Evolutionary conservation across 2,888 invertebrate species (phyloP).

Genomic region (Metopia argyrocephala): DNA sequence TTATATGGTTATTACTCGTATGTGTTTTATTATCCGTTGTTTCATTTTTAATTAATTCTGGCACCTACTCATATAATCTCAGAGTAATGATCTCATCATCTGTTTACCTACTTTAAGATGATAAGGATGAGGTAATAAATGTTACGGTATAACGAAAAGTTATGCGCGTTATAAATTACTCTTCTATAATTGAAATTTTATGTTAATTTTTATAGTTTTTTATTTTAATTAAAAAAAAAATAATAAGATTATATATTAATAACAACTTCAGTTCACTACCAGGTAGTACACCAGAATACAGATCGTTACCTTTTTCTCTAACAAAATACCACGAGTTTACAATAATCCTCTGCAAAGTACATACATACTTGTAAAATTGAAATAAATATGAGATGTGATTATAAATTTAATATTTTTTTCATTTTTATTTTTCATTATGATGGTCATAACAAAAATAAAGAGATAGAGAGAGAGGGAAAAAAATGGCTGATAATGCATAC

Average conservation of each 20-base stretch:
- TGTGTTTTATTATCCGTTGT: too few relatives aligned
- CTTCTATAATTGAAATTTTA: not conserved
- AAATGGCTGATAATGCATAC: not conserved
- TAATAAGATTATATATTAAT: too few relatives aligned
- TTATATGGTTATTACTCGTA: too few relatives aligned
- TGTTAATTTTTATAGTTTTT: too few relatives aligned
- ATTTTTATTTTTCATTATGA: constrained; percentile 11
- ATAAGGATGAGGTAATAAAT: not conserved
- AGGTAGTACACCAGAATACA: too few relatives aligned
- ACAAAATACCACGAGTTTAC: too few relatives aligned
- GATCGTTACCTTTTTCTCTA: too few relatives aligned
- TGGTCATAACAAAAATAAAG: not conserved
- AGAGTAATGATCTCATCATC: not conserved
- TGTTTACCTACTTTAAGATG: not conserved
- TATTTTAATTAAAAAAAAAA: too few relatives aligned
- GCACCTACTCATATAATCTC: not conserved
- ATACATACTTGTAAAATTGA: too few relatives aligned
- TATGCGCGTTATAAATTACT: not conserved
- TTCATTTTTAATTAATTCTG: too few relatives aligned
- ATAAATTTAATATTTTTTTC: not conserved
- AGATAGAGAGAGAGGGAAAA: not conserved
- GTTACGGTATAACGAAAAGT: not conserved
- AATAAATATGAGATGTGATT: not conserved
- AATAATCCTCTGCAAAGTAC: not conserved
- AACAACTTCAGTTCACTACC: too few relatives aligned